These are phyloP conservation scores for Halichoerus grypus DNA, from an alignment of 2,113 vertebrate genomes.

Conservation along the genomic window DNA sequence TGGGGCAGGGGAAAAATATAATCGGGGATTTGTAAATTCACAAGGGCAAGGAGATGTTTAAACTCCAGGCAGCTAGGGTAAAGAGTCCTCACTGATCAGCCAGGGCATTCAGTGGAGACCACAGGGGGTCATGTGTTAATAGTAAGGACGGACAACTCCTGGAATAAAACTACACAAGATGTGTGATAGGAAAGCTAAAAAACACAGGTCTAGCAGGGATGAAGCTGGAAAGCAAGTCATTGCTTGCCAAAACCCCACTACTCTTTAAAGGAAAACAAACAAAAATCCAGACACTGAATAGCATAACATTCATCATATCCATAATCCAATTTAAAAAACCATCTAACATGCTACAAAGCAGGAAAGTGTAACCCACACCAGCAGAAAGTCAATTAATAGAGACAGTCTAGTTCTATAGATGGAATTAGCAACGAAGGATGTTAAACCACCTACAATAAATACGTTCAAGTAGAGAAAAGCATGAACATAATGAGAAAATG, in stretches of 20 bases:
- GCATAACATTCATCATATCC: not conserved
- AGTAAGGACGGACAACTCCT: not conserved
- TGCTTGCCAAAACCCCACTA: not conserved
- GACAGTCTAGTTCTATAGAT: not conserved
- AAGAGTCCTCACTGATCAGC: not conserved
- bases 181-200: not conserved
- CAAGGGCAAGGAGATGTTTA: not conserved
- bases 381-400: conserved; percentile 3
- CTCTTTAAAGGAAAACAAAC: conserved; percentile 44
- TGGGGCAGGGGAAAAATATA: not conserved
- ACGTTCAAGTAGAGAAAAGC: conserved; percentile 12
- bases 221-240: conserved; percentile 19
- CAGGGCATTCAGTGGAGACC: not conserved
- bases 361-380: not conserved
- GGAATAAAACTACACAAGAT: not conserved
- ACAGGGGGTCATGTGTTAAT: not conserved
- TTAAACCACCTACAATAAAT: not conserved
- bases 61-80: not conserved
- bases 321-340: not conserved
- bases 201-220: not conserved
- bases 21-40: not conserved
- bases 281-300: not conserved
- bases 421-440: not conserved
- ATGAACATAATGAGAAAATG: not conserved
- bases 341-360: not conserved